Percentiles rank a stretch among this genome's conserved stretches.
Evolutionary conservation across 2,113 vertebrate genomes (phyloP).

Genomic region (Oceanodroma tethys): DNA sequence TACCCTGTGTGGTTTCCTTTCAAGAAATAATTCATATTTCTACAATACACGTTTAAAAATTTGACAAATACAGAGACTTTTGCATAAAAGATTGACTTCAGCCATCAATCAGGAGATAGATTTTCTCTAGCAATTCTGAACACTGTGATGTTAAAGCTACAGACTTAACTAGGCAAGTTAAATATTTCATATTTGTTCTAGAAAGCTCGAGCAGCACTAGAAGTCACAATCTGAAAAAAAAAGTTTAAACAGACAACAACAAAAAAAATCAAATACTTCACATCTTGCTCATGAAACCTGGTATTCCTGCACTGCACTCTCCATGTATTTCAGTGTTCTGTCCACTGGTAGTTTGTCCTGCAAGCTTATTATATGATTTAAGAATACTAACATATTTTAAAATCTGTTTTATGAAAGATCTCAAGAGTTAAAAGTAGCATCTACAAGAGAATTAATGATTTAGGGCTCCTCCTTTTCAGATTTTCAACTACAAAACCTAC

Average conservation of each 20-base stretch:
- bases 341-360: neutral
- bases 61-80: neutral
- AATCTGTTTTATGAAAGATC: neutral
- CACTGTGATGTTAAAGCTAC: neutral
- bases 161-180: neutral
- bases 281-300: neutral
- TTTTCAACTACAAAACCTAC: neutral
- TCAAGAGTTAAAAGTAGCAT: neutral
- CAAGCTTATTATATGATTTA: neutral
- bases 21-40: neutral
- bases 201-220: neutral
- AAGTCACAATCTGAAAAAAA: too few species aligned
- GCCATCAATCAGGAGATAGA: neutral
- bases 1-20: fast-evolving
- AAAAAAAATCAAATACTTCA: neutral
- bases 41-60: fast-evolving
- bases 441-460: neutral
- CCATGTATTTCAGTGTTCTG: neutral
- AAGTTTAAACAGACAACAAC: neutral
- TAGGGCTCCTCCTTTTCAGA: neutral
- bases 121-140: neutral
- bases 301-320: neutral
- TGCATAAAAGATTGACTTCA: neutral
- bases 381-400: neutral
- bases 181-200: neutral